Evolutionary conservation across 37 sponge, comb jelly and placozoan genomes (phyloP), one percentile per base, ranked within the genome.

Genomic region (Ephydatia muelleri): DNA sequence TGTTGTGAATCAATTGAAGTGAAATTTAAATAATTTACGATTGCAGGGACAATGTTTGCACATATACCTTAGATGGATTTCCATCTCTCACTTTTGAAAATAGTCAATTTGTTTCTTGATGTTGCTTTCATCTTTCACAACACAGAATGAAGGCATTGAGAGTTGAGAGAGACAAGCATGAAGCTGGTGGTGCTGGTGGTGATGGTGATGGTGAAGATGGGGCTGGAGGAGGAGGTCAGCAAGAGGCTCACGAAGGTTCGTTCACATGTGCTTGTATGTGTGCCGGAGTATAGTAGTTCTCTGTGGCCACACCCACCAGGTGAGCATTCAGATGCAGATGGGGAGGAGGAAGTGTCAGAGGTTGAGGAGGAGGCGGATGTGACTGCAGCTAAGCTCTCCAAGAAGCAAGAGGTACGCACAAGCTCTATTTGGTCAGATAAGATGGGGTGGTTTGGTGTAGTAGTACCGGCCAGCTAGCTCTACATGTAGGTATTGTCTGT

Each of bases 281-380:
- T 3, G 31, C 11, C 6, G 31, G n/a, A 11, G 29, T 70, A 70
- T 70, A 6, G 4, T 28, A n/a, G n/a, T n/a, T n/a, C n/a, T n/a
- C n/a, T n/a, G n/a, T n/a, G n/a, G n/a, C 47, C 47, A 43, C 3
- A 0, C 2, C 22, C 64, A 28, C 31, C 25, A 30, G 22, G 35
- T 57, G 49, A 4, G 82, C 67, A 22, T 74, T 21, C 39, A 26
- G 38, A 48, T 87, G 65, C 37, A 5, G 95, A 92, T 43, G 85
- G 80, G 12, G 88, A 84, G 11, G 86, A 84, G 37, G 84, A 83
- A 14, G 32, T 80, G 22, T 81, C 86, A 33, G 89, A 88, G 8
- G 48, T 39, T 22, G 93, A 93, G 72, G 83, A 85, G n/a, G 73
- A 80, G n/a, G 80, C 67, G 0, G 83, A 85, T 77, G 86, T 82